phyloP scores from a whole-genome alignment of 1,140 invertebrate genomes.

The Atta colombica region DNA sequence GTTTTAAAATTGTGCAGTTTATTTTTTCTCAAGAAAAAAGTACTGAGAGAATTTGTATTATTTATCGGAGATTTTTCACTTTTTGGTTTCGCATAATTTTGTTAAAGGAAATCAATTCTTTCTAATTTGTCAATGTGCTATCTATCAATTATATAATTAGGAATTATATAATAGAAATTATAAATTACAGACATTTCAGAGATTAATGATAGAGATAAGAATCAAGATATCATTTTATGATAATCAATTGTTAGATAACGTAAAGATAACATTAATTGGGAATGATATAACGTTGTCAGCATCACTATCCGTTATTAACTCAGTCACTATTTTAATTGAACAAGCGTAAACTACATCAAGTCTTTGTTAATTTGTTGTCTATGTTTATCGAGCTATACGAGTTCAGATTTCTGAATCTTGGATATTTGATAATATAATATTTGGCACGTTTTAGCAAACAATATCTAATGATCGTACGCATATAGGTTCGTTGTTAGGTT shows the following conservation, averaged over 20 bases:
- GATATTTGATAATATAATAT: not conserved
- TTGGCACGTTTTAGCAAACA: slow-evolving; percentile 10
- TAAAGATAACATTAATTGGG: not conserved
- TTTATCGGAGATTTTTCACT: not conserved
- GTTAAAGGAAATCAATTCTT: not conserved
- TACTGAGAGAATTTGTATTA: not conserved
- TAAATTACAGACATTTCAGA: not conserved
- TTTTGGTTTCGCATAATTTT: not conserved
- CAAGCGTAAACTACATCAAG: not conserved
- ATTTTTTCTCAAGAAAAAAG: not conserved
- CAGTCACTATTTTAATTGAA: not conserved
- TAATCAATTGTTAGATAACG: not conserved
- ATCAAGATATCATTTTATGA: not conserved
- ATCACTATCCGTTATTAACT: not conserved
- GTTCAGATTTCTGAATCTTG: not conserved
- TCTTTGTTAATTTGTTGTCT: slow-evolving; percentile 9
- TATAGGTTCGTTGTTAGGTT: not conserved
- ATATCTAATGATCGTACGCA: not conserved
- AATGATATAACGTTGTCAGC: not conserved
- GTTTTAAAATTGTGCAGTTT: not conserved
- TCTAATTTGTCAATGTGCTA: not conserved
- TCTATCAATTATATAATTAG: not conserved
- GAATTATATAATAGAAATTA: not conserved
- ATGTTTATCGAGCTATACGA: not conserved
- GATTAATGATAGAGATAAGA: not conserved